Base-by-base conservation (phyloP, 2,113 vertebrate genomes). In the Paramormyrops kingsleyae region DNA sequence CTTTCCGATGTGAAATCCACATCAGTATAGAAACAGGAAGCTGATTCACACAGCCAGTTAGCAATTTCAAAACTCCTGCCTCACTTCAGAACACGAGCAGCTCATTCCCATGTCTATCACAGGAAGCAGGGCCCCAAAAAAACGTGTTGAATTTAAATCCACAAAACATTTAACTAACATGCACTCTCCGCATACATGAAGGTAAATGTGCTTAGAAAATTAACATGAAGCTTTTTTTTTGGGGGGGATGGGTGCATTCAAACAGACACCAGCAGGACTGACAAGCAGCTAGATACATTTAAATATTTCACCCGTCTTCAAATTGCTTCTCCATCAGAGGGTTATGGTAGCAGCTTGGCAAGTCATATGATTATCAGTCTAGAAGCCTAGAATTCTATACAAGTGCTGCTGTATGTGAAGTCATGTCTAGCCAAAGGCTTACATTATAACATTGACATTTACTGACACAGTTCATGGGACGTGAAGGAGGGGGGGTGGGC, bases 11-110 rank as follows among this genome's bases (percentile, higher is more conserved):
- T 91, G 90, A 90, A 44, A 88, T 66, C 35, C 53, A 88, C 27
- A 88, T 92, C 91, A 88, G 91, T 88, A 90, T 77, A 93, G 92
- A 91, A 93, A 96, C 95, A 96, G 96, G 96, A 96, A 96, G 91
- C 89, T 92, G 92, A 94, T 94, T 83, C 70, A 94, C 93, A 90
- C 92, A 56, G 74, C 59, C 2, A 70, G 89, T 3, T 80, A 80
- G 62, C 62, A 70, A 93, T 91, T 89, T 91, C 91, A 94, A 84
- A 80, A 89, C 31, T 56, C 80, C 91, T 70, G 62, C 92, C 89
- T 85, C 47, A 83, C 17, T 24, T 80, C 56, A 21, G n/a, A 88
- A 50, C 24, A 35, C 21, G 2, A 59, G 27, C 35, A 56, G 56
- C 56, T 19, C 0, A 13, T 31, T 86, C 83, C 47, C 83, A 50